Conservation (phyloP, 2,888 invertebrate genomes). For the Choreutis nemorana region DNA sequence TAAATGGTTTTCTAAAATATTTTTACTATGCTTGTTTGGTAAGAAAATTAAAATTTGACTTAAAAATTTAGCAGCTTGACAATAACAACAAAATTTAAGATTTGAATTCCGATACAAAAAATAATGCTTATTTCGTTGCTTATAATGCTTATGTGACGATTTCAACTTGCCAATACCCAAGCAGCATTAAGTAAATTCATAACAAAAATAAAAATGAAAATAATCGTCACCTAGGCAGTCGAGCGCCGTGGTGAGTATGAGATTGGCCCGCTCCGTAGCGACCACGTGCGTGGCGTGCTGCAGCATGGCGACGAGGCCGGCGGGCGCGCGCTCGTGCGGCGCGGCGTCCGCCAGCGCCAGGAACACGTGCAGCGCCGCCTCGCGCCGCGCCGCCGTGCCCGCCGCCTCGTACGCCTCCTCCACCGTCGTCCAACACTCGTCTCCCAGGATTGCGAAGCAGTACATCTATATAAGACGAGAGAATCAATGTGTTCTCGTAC, state of each 20-base stretch:
- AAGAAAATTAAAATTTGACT: too few species aligned
- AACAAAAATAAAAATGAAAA: too few species aligned
- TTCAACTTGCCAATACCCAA: too few species aligned
- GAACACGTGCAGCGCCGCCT: slow-evolving; percentile 62
- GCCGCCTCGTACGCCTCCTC: slow-evolving; percentile 71
- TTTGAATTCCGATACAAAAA: background rate
- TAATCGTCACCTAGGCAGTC: slow-evolving; percentile 72
- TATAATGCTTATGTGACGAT: too few species aligned
- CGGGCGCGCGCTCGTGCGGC: slow-evolving; percentile 41
- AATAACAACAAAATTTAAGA: too few species aligned
- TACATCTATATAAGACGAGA: slow-evolving; percentile 69
- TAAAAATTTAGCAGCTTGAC: too few species aligned
- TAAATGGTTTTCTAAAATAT: background rate
- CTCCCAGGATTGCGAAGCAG: slow-evolving; percentile 83
- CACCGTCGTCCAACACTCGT: slow-evolving; percentile 75
- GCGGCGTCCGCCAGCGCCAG: slow-evolving; percentile 60
- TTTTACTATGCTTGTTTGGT: too few species aligned
- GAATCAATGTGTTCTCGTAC: too few species aligned
- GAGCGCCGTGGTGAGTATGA: slow-evolving; percentile 63
- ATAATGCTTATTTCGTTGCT: background rate
- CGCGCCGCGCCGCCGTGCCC: slow-evolving; percentile 59
- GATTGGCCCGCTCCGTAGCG: slow-evolving; percentile 24
- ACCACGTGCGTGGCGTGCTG: slow-evolving; percentile 45
- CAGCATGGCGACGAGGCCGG: slow-evolving; percentile 42
- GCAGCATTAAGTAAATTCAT: too few species aligned